These are phyloP conservation scores for Mycogona germanica DNA, from an alignment of 2,888 invertebrate species.

Conservation along the genomic window DNA sequence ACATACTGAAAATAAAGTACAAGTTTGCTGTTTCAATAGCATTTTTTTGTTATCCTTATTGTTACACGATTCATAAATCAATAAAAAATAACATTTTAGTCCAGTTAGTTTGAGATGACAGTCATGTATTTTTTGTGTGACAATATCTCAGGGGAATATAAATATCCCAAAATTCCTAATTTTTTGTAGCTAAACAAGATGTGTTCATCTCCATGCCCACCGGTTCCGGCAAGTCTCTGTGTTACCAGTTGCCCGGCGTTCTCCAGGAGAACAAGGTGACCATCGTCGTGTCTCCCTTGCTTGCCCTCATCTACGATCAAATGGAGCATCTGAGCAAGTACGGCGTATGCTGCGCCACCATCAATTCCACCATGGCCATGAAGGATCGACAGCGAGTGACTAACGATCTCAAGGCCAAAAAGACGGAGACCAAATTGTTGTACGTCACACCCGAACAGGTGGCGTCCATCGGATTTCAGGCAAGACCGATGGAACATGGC, in stretches of 20 bases:
- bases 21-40: too few relatives aligned
- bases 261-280: constrained; percentile 66
- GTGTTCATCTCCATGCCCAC: constrained; percentile 97
- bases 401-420: constrained; percentile 57
- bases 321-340: constrained; percentile 66
- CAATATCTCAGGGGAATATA: constrained; percentile 24
- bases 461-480: constrained; percentile 59
- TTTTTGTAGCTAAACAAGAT: constrained; percentile 50
- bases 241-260: constrained; percentile 91
- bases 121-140: too few relatives aligned
- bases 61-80: too few relatives aligned
- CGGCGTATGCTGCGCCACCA: constrained; percentile 69
- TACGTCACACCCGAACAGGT: constrained; percentile 98
- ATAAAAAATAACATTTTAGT: too few relatives aligned
- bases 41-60: too few relatives aligned
- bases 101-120: too few relatives aligned
- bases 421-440: constrained; percentile 66
- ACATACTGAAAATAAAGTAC: too few relatives aligned
- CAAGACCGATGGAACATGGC: too few relatives aligned
- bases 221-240: constrained; percentile 93
- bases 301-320: constrained; percentile 93
- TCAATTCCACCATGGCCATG: constrained; percentile 79
- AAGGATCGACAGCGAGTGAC: constrained; percentile 65
- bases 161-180: too few relatives aligned
- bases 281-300: constrained; percentile 86